Percentiles rank a stretch among this genome's conserved stretches.
These are phyloP conservation scores for Lepidotrigona ventralis DNA, from an alignment of 1,140 invertebrate species.

Conservation along the genomic window DNA sequence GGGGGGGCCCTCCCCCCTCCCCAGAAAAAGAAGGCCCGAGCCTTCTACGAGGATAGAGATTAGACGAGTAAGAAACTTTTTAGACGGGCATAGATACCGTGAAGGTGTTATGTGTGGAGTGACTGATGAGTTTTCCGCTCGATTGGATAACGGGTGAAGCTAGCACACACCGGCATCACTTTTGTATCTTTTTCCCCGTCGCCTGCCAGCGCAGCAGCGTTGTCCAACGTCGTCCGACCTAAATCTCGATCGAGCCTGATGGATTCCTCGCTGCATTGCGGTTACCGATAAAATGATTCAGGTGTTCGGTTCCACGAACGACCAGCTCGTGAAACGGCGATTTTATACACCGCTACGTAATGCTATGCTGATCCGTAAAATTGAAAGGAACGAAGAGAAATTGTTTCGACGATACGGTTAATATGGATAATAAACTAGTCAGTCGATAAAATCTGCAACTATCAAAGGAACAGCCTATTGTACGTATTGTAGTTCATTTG, in stretches of 20 bases:
- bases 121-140: slow-evolving; percentile 70
- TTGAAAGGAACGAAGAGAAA: background rate
- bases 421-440: background rate
- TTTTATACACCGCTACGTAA: background rate
- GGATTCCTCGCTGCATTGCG: slow-evolving; percentile 26
- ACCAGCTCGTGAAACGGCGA: slow-evolving; percentile 6
- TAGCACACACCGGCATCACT: slow-evolving; percentile 39
- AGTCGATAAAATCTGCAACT: background rate
- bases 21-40: background rate
- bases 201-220: background rate
- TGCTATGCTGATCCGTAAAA: slow-evolving; percentile 1
- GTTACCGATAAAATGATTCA: slow-evolving; percentile 7
- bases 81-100: slow-evolving; percentile 43
- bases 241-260: slow-evolving; percentile 44
- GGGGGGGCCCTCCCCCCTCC: too few relatives aligned
- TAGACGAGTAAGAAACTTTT: slow-evolving; percentile 56
- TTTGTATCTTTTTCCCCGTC: slow-evolving; percentile 47
- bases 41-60: slow-evolving; percentile 38
- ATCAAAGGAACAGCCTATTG: background rate
- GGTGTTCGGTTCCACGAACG: background rate
- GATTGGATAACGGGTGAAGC: slow-evolving; percentile 58
- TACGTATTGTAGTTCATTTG: background rate
- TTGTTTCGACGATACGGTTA: background rate
- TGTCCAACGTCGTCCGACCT: slow-evolving; percentile 52
- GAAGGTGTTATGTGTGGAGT: slow-evolving; percentile 52